Conservation (phyloP, 2,888 invertebrate species). For the Aromia moschata region DNA sequence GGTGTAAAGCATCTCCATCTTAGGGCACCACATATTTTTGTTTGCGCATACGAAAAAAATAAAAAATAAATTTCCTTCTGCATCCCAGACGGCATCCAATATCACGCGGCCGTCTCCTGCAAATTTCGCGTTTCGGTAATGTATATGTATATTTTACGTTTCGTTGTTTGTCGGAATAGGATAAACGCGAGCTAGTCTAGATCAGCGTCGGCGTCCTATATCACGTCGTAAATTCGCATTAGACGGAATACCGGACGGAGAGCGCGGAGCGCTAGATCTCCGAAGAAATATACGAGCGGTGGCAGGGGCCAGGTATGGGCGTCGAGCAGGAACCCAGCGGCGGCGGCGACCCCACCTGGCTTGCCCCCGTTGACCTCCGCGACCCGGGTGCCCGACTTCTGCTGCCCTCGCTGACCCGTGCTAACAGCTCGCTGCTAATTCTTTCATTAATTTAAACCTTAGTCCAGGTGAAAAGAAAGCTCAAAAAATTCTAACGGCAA, state of each 20-base stretch:
- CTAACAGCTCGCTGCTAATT: too few species aligned
- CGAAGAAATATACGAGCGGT: slow-evolving; percentile 12
- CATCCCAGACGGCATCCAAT: slow-evolving; percentile 35
- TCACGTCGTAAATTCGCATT: slow-evolving; percentile 44
- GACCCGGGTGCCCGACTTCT: slow-evolving; percentile 15
- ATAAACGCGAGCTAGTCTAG: slow-evolving; percentile 36
- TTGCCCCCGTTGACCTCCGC: slow-evolving; percentile 17
- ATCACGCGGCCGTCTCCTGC: slow-evolving; percentile 33
- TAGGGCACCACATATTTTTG: too few species aligned
- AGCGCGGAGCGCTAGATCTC: background rate
- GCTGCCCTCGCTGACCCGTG: too few species aligned
- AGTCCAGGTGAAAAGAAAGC: too few species aligned
- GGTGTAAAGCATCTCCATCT: too few species aligned
- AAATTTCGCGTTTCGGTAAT: too few species aligned
- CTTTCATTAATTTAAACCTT: too few species aligned
- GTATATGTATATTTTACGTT: slow-evolving; percentile 39
- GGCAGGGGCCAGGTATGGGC: slow-evolving; percentile 24
- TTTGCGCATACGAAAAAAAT: too few species aligned
- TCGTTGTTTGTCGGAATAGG: slow-evolving; percentile 31
- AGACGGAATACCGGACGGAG: slow-evolving; percentile 14
- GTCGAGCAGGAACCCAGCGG: background rate
- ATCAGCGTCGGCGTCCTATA: slow-evolving; percentile 37
- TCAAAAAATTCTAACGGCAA: too few species aligned
- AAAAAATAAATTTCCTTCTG: too few species aligned
- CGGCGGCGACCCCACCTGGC: slow-evolving; percentile 26